These are phyloP conservation scores for Nixonia krombeini DNA, from an alignment of 1,140 invertebrate species.

Conservation along the genomic window DNA sequence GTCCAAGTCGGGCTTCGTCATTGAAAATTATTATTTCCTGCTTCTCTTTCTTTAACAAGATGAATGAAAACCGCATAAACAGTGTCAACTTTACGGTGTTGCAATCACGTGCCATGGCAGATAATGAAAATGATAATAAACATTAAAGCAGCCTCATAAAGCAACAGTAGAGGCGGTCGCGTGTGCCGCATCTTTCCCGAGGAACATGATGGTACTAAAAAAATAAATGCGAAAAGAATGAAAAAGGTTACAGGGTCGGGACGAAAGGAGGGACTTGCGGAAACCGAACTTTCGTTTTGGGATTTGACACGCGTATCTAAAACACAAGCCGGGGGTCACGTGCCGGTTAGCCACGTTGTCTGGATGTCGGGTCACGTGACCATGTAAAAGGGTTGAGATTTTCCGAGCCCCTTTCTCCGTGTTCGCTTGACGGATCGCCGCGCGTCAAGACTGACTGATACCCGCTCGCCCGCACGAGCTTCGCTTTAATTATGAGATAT, in stretches of 20 bases:
- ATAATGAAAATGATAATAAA: conserved; percentile 5
- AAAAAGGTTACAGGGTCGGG: conserved; percentile 28
- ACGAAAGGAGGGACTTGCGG: conserved; percentile 37
- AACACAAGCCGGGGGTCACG: conserved; percentile 66
- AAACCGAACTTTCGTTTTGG: conserved; percentile 59
- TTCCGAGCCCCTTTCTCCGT: conserved; percentile 52
- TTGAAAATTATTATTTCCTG: too few relatives aligned
- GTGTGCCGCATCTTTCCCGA: conserved; percentile 28
- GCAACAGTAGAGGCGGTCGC: conserved; percentile 34
- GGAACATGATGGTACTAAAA: conserved; percentile 36
- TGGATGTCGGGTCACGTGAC: conserved; percentile 68
- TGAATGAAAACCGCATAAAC: too few relatives aligned
- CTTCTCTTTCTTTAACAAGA: too few relatives aligned
- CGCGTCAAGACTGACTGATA: conserved; percentile 71
- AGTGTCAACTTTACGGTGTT: too few relatives aligned
- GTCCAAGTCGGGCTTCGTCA: too few relatives aligned
- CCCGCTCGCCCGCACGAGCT: conserved; percentile 56
- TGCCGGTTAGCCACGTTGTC: conserved; percentile 57
- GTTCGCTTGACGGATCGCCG: conserved; percentile 66
- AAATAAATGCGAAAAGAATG: conserved; percentile 39
- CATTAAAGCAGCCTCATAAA: conserved; percentile 14
- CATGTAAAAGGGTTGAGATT: conserved; percentile 70
- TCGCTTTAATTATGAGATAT: conserved; percentile 72
- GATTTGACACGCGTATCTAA: conserved; percentile 72
- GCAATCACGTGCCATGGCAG: background rate